Conservation (phyloP, 2,797 vertebrate species). For the Bothrops alternatus region DNA sequence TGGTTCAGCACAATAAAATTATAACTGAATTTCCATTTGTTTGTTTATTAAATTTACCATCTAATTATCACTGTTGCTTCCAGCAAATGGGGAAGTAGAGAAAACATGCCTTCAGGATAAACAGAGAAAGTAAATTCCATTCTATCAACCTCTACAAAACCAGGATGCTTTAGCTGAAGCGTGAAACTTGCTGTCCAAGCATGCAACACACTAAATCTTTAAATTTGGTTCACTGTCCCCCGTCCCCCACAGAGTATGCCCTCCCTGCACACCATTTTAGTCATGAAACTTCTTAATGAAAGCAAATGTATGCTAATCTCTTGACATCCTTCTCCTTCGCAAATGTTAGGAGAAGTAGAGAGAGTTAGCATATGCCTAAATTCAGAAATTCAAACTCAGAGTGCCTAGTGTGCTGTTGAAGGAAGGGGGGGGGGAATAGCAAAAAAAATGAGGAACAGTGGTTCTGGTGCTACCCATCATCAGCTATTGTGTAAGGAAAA, state of each 20-base stretch:
- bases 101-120: background rate
- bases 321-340: background rate
- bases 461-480: background rate
- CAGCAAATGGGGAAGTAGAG: background rate
- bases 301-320: background rate
- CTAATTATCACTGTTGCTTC: background rate
- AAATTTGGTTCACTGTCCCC: background rate
- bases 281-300: background rate
- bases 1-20: background rate
- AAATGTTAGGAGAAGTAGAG: background rate
- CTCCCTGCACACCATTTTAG: background rate
- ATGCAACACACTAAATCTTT: background rate
- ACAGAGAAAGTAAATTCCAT: background rate
- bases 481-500: background rate
- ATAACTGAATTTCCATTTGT: background rate
- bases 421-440: background rate
- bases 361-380: too few relatives aligned
- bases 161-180: background rate
- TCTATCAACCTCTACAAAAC: background rate
- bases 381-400: background rate
- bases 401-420: background rate
- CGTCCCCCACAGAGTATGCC: background rate
- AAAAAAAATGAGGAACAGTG: background rate
- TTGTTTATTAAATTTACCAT: background rate
- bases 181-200: background rate